Base-by-base conservation (phyloP, 2,113 vertebrate genomes). In the Dendropsophus ebraccatus region DNA sequence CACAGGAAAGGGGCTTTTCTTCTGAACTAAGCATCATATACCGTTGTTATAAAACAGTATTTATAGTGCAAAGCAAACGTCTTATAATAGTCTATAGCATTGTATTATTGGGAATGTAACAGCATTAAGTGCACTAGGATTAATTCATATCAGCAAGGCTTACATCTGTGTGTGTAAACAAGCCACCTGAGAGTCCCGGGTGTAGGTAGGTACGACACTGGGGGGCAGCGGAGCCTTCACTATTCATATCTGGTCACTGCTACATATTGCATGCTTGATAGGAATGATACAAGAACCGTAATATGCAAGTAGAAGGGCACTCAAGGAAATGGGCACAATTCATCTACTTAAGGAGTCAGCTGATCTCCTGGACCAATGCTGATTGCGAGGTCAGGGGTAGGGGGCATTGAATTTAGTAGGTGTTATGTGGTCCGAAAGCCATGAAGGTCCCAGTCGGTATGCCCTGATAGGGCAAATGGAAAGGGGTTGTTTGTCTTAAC, bases 21-120 rank as follows among this genome's bases (percentile, higher is more conserved):
- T 54, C 50, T 12, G 10, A 41, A 41, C 32, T 45, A 73, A 37
- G 69, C 49, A 56, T 83, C 37, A 62, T 50, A 58, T 90, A 82
- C 87, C 86, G 83, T 56, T 73, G 32, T 73, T 87, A 87, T 35
- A 76, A 85, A 0, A 86, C 70, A 82, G 77, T 77, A 54, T 62
- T 76, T 49, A 74, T 74, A 75, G 52, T 60, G 56, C 82, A 32
- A 76, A n/a, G 65, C 67, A 14, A 52, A 60, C 21, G 58, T 86
- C 87, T 84, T 50, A 49, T 41, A 65, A 76, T 65, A 21, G 21
- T 17, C 52, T 49, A 4, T 30, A 58, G 77, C 50, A 45, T 35
- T 28, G 7, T 30, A 70, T 5, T 70, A 49, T 23, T 74, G 58
- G 77, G 85, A 87, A 87, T 87, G 85, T 81, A 87, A 87, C 54